A percentile compares a stretch with the other conserved stretches of the same genome.
phyloP scores from a whole-genome alignment of 1,140 invertebrate species.

The Pseudomyrmex sp. region DNA sequence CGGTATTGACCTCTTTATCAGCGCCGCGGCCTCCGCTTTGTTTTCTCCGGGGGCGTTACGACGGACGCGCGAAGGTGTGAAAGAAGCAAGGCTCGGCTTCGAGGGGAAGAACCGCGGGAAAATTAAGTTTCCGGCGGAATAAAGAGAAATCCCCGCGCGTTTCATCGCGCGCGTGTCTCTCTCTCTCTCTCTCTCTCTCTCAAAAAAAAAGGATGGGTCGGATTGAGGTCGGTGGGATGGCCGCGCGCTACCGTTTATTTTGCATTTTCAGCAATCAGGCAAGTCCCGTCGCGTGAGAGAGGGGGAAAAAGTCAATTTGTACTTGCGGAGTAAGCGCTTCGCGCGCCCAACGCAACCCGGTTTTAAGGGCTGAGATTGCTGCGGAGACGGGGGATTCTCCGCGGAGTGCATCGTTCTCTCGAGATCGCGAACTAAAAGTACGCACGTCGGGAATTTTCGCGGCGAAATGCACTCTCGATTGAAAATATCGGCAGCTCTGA shows the following conservation, averaged over 20 bases:
- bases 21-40: conserved; percentile 64
- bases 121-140: conserved; percentile 56
- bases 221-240: conserved; percentile 54
- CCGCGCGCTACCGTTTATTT: conserved; percentile 48
- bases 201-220: neutral
- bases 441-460: conserved; percentile 38
- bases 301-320: conserved; percentile 60
- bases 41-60: neutral
- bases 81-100: conserved; percentile 1
- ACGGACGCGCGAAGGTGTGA: neutral
- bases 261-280: conserved; percentile 60
- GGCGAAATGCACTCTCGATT: conserved; percentile 53
- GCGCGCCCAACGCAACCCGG: conserved; percentile 22
- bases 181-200: neutral
- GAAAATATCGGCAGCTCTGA: conserved; percentile 48
- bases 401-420: conserved; percentile 7
- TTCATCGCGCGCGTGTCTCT: conserved; percentile 31
- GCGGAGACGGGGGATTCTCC: neutral
- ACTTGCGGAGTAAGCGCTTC: conserved; percentile 59
- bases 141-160: conserved; percentile 42
- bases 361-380: conserved; percentile 51
- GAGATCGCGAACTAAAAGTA: conserved; percentile 53
- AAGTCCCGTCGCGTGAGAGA: conserved; percentile 22
- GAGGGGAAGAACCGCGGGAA: conserved; percentile 3
- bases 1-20: conserved; percentile 57